Percentiles rank a stretch among this genome's conserved stretches.
These are phyloP conservation scores for Calosoma granatense DNA, from an alignment of 1,140 invertebrate genomes.

Conservation along the genomic window DNA sequence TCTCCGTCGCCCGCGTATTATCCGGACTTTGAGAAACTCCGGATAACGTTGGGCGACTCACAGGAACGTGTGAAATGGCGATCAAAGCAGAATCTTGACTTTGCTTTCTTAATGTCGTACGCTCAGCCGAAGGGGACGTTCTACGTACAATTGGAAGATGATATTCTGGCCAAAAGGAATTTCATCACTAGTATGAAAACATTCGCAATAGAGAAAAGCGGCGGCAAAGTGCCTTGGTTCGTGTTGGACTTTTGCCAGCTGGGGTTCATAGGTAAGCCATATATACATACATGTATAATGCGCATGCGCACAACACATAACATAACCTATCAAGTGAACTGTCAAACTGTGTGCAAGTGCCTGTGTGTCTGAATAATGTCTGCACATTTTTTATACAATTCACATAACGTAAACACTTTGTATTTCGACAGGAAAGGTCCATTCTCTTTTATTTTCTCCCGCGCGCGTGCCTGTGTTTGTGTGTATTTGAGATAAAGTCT, in stretches of 20 bases:
- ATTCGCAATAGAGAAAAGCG: constrained; percentile 71
- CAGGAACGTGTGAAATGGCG: constrained; percentile 85
- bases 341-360: constrained; percentile 7
- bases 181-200: constrained; percentile 83
- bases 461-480: too few relatives aligned
- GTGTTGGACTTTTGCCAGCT: constrained; percentile 90
- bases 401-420: too few relatives aligned
- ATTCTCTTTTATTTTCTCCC: too few relatives aligned
- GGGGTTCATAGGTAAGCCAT: constrained; percentile 71
- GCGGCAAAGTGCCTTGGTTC: constrained; percentile 71
- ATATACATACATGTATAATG: constrained; percentile 13
- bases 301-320: constrained; percentile 11
- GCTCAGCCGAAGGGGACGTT: constrained; percentile 70
- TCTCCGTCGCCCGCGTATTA: constrained; percentile 79
- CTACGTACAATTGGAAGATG: constrained; percentile 89
- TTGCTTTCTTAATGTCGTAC: constrained; percentile 94
- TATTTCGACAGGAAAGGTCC: too few relatives aligned
- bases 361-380: too few relatives aligned
- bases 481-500: too few relatives aligned
- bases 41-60: constrained; percentile 77
- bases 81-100: constrained; percentile 94
- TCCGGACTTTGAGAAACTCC: constrained; percentile 71
- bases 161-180: constrained; percentile 80
- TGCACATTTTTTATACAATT: too few relatives aligned
- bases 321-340: too few relatives aligned